These are phyloP conservation scores for Malurus cyaneus DNA, from an alignment of 2,113 vertebrate species.

Conservation along the genomic window DNA sequence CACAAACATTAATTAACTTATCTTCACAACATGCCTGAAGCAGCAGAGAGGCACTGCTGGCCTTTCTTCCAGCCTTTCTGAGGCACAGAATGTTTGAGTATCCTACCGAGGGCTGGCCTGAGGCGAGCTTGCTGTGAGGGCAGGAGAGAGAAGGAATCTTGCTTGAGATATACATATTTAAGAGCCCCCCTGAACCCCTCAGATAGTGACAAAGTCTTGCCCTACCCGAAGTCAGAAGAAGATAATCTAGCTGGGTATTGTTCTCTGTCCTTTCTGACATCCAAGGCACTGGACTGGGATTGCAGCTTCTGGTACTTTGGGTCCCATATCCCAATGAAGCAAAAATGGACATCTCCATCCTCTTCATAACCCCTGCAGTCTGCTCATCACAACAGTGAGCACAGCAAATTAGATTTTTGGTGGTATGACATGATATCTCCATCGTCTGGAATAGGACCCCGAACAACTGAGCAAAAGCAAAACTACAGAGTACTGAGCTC, in stretches of 20 bases:
- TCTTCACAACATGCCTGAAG: background rate
- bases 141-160: background rate
- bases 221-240: background rate
- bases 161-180: background rate
- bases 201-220: background rate
- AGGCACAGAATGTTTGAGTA: accelerated
- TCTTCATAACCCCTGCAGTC: background rate
- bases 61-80: background rate
- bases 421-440: background rate
- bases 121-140: accelerated
- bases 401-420: background rate
- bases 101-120: accelerated
- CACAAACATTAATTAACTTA: background rate
- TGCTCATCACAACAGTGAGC: background rate
- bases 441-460: background rate
- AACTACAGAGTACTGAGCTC: background rate
- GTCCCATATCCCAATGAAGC: background rate
- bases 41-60: accelerated
- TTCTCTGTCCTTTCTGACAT: background rate
- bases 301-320: accelerated
- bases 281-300: background rate
- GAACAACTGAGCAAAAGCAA: background rate
- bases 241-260: background rate
- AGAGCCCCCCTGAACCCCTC: background rate
- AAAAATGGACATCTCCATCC: too few species aligned